Evolutionary conservation across 2,797 vertebrate genomes (phyloP), one percentile per base, ranked within the genome.

Genomic region (Centroberyx gerrardi): DNA sequence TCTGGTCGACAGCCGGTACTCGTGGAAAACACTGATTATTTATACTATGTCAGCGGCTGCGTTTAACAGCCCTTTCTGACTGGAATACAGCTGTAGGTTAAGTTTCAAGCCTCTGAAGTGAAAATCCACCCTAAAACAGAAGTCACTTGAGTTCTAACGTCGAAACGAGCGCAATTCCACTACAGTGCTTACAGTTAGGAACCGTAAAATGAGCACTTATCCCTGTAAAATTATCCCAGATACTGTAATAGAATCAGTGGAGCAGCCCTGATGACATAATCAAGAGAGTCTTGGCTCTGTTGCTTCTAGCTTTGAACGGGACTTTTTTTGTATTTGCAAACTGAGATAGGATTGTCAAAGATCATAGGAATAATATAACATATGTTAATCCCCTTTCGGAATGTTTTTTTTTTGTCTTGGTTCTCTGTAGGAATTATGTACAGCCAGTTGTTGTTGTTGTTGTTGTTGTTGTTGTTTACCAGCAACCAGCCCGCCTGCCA

Each of bases 381-480:
- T 17, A 63, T 54, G 66, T 78, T 85, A 79, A 88, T 87, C 81
- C 48, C 55, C 62, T 51, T 67, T 72, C 73, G 75, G 51, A 74
- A 63, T 61, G 33, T 63, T 61, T 71, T 62, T 79, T 44, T 62
- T 33, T 51, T 54, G 15, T 38, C 40, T 15, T 9, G 2, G 28
- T 31, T 70, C 65, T 64, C 60, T 0, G 36, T 48, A 31, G 72
- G 82, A 83, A 70, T 78, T 72, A 78, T 69, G 76, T 51, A 40
- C 44, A 65, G 78, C 76, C 22, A 55, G 85, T 82, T 88, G 83
- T 83, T 48, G 14, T 48, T 48, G 14, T 48, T 51, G n/a, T 85
- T 86, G 85, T 83, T 90, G 81, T 80, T 70, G 67, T 68, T 81
- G 66, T 73, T 83, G 84, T 91, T 88, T 90, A 90, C 84, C 81